Conservation (phyloP, 2,113 vertebrate genomes). For the Anseranas semipalmata region DNA sequence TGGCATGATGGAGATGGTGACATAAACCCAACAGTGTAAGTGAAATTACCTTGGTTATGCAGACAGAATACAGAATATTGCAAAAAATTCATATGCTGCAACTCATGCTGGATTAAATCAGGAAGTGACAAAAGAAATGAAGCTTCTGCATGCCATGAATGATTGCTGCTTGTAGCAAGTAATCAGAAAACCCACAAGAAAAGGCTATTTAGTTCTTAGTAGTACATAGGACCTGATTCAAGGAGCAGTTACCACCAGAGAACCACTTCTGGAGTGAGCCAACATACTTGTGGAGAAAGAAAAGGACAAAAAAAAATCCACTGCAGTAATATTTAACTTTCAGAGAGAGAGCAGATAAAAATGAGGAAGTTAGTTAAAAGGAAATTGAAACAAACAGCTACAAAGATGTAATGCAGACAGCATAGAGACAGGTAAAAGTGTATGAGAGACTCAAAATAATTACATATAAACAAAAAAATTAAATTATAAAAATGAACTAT, state of each 20-base stretch:
- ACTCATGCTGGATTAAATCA: not conserved
- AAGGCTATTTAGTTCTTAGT: not conserved
- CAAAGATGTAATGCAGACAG: not conserved
- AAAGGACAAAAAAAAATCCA: not conserved
- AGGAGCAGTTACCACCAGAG: not conserved
- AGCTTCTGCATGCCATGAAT: not conserved
- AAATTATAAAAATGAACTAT: not conserved
- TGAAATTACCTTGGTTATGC: not conserved
- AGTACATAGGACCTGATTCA: not conserved
- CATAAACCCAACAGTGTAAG: not conserved
- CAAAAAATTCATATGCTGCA: not conserved
- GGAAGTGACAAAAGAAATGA: not conserved
- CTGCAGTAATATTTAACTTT: slow-evolving; percentile 4
- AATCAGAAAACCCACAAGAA: not conserved
- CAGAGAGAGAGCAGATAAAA: not conserved
- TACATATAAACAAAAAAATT: not conserved
- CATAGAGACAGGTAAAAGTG: not conserved
- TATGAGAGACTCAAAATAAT: not conserved
- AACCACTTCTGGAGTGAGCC: not conserved
- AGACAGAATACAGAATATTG: not conserved
- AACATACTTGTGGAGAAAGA: not conserved
- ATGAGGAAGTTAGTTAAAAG: not conserved
- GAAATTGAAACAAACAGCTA: not conserved
- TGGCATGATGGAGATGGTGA: not conserved
- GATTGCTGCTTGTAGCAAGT: not conserved